Evolutionary conservation across 2,113 vertebrate species (phyloP).

Genomic region (Sceloporus undulatus): DNA sequence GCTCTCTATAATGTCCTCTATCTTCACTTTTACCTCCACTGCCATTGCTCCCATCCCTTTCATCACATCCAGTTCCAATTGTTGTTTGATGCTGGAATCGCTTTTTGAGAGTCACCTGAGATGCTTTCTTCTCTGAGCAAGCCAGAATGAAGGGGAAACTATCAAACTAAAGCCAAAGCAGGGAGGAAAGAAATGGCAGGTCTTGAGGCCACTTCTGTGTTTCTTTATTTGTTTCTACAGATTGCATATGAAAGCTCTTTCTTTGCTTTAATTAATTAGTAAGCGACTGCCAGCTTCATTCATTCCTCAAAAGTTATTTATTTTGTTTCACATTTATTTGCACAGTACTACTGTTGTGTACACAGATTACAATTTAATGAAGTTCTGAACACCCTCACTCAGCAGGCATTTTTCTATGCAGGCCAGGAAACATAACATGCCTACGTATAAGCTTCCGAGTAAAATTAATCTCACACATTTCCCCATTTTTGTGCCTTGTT

Average conservation of each 20-base stretch:
- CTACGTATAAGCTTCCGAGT: conserved; percentile 50
- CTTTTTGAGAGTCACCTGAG: not conserved
- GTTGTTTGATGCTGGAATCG: not conserved
- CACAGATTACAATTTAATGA: conserved; percentile 77
- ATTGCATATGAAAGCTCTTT: conserved; percentile 59
- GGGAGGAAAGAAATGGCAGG: conserved; percentile 31
- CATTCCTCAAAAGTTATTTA: conserved; percentile 78
- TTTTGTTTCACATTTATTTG: conserved; percentile 77
- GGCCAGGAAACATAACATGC: conserved; percentile 64
- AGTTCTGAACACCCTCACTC: conserved; percentile 71
- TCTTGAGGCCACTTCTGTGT: conserved; percentile 39
- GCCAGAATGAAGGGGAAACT: not conserved
- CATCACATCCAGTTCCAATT: too few species aligned
- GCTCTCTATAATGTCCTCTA: not conserved
- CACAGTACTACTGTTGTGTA: conserved; percentile 69
- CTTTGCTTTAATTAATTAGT: conserved; percentile 80
- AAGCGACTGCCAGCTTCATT: conserved; percentile 72
- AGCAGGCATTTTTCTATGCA: conserved; percentile 66
- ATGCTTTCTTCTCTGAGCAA: not conserved
- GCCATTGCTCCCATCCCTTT: not conserved
- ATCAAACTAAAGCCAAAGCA: conserved; percentile 18
- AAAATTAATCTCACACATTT: conserved; percentile 73
- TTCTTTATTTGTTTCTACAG: conserved; percentile 59
- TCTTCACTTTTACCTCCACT: not conserved
- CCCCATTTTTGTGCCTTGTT: conserved; percentile 41